These are phyloP conservation scores for Brachionus angularis DNA, from an alignment of 1,140 invertebrate species.

Conservation along the genomic window DNA sequence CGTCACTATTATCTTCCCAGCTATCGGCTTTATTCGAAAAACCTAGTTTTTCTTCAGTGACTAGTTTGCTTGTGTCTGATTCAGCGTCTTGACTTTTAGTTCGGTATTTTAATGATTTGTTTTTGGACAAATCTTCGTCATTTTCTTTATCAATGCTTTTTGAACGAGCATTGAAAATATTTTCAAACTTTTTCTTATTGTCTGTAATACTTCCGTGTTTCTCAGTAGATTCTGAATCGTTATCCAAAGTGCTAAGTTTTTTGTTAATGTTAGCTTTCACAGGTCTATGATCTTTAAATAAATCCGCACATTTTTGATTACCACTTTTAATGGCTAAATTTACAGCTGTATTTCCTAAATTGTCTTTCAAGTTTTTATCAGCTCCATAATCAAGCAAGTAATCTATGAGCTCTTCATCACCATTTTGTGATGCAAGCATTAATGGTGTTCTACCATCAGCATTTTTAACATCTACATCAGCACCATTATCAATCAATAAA, in stretches of 20 bases:
- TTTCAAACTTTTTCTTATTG: slow-evolving; percentile 14
- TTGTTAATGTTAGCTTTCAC: slow-evolving; percentile 4
- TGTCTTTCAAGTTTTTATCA: slow-evolving; percentile 10
- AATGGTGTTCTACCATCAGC: slow-evolving; percentile 33
- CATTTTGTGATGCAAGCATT: slow-evolving; percentile 20
- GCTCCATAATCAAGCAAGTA: slow-evolving; percentile 34
- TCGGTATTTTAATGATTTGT: no score
- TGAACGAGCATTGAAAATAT: neutral
- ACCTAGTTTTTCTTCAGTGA: neutral
- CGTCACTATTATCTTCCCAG: slow-evolving; percentile 10
- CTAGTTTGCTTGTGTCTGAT: slow-evolving; percentile 23
- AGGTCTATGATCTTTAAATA: slow-evolving; percentile 14
- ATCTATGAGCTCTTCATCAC: slow-evolving; percentile 1
- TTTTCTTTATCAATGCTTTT: neutral
- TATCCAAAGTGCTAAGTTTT: neutral
- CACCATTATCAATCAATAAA: slow-evolving; percentile 13
- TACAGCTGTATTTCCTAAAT: slow-evolving; percentile 18
- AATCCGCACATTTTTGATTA: slow-evolving; percentile 7
- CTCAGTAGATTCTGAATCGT: no score
- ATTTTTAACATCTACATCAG: slow-evolving; percentile 33
- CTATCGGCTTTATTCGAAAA: slow-evolving; percentile 26
- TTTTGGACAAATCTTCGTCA: slow-evolving; percentile 7
- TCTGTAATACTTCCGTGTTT: neutral
- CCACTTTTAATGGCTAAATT: neutral
- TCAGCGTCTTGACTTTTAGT: neutral